phyloP scores from a whole-genome alignment of 2,113 vertebrate genomes.

The Irena cyanogastra region DNA sequence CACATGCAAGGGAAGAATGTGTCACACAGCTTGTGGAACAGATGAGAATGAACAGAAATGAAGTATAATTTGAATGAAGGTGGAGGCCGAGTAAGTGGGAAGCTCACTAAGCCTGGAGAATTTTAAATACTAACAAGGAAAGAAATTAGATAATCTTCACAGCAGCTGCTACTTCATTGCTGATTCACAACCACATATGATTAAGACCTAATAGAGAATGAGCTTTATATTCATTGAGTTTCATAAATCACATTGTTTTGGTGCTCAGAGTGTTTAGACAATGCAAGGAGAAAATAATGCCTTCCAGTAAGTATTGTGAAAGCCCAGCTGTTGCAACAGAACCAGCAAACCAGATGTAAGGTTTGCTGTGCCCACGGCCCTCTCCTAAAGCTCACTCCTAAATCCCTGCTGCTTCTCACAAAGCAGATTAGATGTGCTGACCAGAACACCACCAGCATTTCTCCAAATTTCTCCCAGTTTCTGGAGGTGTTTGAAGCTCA shows the following conservation, averaged over 20 bases:
- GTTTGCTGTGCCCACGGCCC: not conserved
- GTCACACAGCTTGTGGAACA: not conserved
- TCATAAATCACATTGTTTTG: constrained; percentile 27
- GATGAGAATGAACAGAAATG: not conserved
- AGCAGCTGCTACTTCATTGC: not conserved
- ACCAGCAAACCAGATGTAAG: not conserved
- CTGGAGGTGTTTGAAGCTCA: not conserved
- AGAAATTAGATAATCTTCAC: constrained; percentile 8
- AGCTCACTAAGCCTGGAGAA: not conserved
- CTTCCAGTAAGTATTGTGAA: constrained; percentile 38
- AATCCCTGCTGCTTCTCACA: not conserved
- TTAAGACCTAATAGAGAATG: not conserved
- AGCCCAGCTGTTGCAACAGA: constrained; percentile 6
- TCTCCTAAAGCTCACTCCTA: not conserved
- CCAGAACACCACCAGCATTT: not conserved
- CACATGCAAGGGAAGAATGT: not conserved
- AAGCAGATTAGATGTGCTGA: not conserved
- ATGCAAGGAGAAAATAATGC: constrained; percentile 21
- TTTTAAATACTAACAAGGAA: constrained; percentile 26
- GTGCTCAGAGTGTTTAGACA: constrained; percentile 22
- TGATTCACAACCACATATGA: constrained; percentile 5
- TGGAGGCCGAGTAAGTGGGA: constrained; percentile 2
- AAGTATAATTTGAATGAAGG: not conserved
- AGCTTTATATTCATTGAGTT: not conserved
- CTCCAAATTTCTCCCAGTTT: not conserved